phyloP scores from a whole-genome alignment of 2,888 invertebrate genomes.

The Drosophila histrio region DNA sequence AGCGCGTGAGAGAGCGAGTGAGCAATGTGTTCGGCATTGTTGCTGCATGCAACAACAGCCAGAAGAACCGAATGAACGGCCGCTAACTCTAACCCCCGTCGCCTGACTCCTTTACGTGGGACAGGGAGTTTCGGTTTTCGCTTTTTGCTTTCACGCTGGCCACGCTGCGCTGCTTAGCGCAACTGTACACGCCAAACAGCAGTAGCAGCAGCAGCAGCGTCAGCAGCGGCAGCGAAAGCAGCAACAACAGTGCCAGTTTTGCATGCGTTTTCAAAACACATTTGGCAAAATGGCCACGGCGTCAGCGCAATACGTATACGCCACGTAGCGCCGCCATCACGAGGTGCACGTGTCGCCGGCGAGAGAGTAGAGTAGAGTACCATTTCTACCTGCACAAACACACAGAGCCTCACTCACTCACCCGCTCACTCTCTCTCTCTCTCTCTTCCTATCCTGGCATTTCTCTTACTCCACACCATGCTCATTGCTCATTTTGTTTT shows the following conservation, averaged over 20 bases:
- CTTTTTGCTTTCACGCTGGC: constrained; percentile 34
- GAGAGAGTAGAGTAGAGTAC: constrained; percentile 7
- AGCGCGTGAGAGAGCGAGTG: neutral
- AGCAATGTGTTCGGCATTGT: constrained; percentile 26
- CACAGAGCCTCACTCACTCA: neutral
- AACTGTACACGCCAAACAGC: constrained; percentile 62
- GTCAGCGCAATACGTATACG: constrained; percentile 77
- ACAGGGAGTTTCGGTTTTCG: constrained; percentile 41
- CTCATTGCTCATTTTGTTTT: constrained; percentile 59
- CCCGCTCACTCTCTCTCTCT: neutral
- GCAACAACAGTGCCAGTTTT: constrained; percentile 28
- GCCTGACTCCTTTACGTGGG: constrained; percentile 36
- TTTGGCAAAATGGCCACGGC: constrained; percentile 70
- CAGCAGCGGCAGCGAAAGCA: constrained; percentile 19
- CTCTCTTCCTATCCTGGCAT: constrained; percentile 1
- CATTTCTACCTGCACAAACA: neutral
- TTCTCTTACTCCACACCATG: constrained; percentile 14
- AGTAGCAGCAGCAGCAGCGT: constrained; percentile 24
- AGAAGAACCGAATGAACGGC: constrained; percentile 16
- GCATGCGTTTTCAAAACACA: constrained; percentile 69
- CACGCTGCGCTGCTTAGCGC: constrained; percentile 67
- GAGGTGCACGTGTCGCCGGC: constrained; percentile 64
- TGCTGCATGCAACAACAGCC: constrained; percentile 46
- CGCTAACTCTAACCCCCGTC: constrained; percentile 51
- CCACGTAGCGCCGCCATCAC: constrained; percentile 57